These are phyloP conservation scores for Synergus laeviventris DNA, from an alignment of 2,888 invertebrate species.

Conservation along the genomic window DNA sequence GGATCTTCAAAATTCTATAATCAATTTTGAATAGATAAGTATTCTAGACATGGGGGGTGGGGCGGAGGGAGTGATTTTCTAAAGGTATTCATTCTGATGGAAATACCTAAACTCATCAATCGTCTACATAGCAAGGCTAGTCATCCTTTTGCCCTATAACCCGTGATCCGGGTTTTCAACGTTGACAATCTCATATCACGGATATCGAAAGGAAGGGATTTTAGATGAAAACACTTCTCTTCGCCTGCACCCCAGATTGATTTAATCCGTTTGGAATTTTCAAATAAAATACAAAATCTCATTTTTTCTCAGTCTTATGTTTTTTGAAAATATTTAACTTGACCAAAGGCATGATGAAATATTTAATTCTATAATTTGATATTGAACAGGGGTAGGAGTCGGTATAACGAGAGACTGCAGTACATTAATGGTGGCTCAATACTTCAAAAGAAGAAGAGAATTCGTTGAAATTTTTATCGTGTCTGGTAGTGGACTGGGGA, in stretches of 20 bases:
- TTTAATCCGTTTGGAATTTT: not conserved
- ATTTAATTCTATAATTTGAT: not conserved
- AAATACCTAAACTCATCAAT: not conserved
- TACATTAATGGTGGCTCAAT: conserved; percentile 93
- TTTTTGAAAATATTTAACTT: not conserved
- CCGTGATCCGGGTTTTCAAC: not conserved
- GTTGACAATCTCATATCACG: conserved; percentile 5
- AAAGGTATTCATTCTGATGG: not conserved
- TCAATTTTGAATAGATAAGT: not conserved
- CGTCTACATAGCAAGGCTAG: not conserved
- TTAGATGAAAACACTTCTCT: not conserved
- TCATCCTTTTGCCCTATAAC: not conserved
- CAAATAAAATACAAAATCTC: not conserved
- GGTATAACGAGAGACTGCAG: conserved; percentile 91
- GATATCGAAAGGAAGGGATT: not conserved
- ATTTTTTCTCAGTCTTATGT: not conserved
- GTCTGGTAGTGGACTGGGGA: conserved; percentile 90
- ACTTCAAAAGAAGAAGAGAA: conserved; percentile 90
- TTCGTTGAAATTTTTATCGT: conserved; percentile 93
- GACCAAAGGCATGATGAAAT: not conserved
- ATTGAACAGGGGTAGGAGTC: conserved; percentile 84
- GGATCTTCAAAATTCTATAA: not conserved
- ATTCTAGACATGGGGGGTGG: not conserved
- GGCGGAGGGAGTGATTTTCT: not conserved
- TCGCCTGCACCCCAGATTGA: not conserved